A percentile compares a stretch with the other conserved stretches of the same genome.
Conservation (phyloP, 1,140 invertebrate species). For the Colletes latitarsis region DNA sequence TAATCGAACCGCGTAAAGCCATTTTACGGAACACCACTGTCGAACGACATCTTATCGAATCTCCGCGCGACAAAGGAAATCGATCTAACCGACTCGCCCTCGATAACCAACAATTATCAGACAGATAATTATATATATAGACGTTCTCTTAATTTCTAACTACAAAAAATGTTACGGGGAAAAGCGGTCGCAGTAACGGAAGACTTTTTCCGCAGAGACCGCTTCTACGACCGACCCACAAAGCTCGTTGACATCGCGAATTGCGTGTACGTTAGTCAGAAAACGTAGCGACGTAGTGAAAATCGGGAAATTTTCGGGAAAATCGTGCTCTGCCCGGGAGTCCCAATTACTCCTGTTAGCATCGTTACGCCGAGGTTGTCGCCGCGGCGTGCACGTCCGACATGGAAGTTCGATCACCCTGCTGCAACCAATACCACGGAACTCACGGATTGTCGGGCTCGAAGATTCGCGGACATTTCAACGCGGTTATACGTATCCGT, state of each 20-base stretch:
- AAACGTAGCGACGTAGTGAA: background rate
- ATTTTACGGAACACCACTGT: conserved; percentile 15
- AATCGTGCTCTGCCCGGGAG: background rate
- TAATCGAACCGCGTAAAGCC: conserved; percentile 46
- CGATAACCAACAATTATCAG: too few relatives aligned
- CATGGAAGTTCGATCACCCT: conserved; percentile 58
- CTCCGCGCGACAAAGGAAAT: background rate
- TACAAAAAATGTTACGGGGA: background rate
- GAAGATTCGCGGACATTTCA: conserved; percentile 52
- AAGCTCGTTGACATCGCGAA: background rate
- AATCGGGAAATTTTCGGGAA: background rate
- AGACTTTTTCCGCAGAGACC: conserved; percentile 13
- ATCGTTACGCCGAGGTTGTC: conserved; percentile 14
- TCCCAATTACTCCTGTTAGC: conserved; percentile 1
- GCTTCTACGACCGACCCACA: conserved; percentile 18
- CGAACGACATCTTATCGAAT: background rate
- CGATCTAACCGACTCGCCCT: background rate
- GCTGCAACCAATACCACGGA: conserved; percentile 45
- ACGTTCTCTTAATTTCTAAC: too few relatives aligned
- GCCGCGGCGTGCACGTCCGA: conserved; percentile 29
- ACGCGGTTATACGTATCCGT: conserved; percentile 43
- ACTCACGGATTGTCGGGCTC: conserved; percentile 39
- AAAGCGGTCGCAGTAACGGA: conserved; percentile 34
- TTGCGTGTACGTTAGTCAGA: background rate
- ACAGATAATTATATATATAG: too few relatives aligned